Evolutionary conservation across 2,113 vertebrate species (phyloP).

Genomic region (Ageneiosus marmoratus): DNA sequence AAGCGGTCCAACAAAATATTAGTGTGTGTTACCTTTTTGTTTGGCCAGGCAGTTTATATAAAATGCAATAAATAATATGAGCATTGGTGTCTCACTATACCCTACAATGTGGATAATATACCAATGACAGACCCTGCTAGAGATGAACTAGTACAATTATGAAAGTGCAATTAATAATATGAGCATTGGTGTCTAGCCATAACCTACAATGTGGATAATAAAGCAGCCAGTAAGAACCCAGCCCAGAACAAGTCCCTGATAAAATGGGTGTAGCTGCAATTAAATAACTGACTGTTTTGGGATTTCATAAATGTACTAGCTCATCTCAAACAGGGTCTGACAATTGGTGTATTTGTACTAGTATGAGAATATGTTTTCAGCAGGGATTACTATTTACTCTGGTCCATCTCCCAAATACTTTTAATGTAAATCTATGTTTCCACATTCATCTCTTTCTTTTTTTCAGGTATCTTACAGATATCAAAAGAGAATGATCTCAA

Average conservation of each 20-base stretch:
- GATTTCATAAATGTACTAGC: neutral
- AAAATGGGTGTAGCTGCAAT: conserved; percentile 1
- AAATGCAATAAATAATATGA: too few relatives aligned
- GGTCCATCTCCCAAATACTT: neutral
- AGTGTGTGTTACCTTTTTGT: too few relatives aligned
- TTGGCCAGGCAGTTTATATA: too few relatives aligned
- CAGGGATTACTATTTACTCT: too few relatives aligned
- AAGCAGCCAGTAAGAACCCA: neutral
- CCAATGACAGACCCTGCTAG: too few relatives aligned
- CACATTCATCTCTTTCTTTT: neutral
- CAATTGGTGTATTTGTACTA: neutral
- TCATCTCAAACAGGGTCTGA: neutral
- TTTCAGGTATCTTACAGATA: conserved; percentile 1
- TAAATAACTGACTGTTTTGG: neutral
- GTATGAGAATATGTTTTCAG: neutral
- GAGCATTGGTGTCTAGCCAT: neutral
- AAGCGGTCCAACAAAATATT: too few relatives aligned
- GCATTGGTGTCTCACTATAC: too few relatives aligned
- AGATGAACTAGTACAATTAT: neutral
- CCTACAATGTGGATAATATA: too few relatives aligned
- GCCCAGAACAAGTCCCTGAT: neutral
- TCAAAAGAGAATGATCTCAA: conserved; percentile 14
- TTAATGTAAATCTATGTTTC: neutral
- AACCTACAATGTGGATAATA: neutral
- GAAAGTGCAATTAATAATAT: neutral